phyloP scores from a whole-genome alignment of 2,888 invertebrate genomes.

The Agrotis exclamationis region DNA sequence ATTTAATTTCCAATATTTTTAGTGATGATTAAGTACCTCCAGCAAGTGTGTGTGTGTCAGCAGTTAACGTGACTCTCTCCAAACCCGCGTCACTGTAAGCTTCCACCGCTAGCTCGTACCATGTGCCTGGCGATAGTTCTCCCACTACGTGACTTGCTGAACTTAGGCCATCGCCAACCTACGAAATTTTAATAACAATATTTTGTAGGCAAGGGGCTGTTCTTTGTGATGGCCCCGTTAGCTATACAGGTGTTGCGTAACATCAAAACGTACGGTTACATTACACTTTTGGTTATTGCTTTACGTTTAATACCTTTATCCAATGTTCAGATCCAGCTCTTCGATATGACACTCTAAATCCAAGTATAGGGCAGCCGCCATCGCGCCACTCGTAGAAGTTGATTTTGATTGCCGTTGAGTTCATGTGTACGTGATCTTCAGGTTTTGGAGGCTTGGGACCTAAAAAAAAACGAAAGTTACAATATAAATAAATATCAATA shows the following conservation, averaged over 20 bases:
- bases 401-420: conserved; percentile 94
- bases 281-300: background rate
- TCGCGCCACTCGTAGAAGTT: conserved; percentile 95
- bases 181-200: conserved; percentile 9
- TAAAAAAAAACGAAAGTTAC: conserved; percentile 69
- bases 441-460: conserved; percentile 94
- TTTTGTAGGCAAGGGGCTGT: background rate
- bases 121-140: conserved; percentile 90
- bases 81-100: conserved; percentile 92
- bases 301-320: conserved; percentile 81
- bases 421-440: conserved; percentile 93
- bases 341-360: conserved; percentile 93
- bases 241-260: background rate
- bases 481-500: background rate
- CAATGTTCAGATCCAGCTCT: conserved; percentile 90
- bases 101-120: conserved; percentile 92
- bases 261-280: too few relatives aligned
- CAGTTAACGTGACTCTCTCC: conserved; percentile 90
- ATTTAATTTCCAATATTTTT: background rate
- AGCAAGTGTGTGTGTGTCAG: conserved; percentile 91
- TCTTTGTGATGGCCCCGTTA: background rate
- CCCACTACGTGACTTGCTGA: conserved; percentile 88
- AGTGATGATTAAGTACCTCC: conserved; percentile 79
- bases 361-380: conserved; percentile 95
- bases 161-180: conserved; percentile 85